These are phyloP conservation scores for Chelmon rostratus DNA, from an alignment of 2,797 vertebrate species.

Conservation along the genomic window DNA sequence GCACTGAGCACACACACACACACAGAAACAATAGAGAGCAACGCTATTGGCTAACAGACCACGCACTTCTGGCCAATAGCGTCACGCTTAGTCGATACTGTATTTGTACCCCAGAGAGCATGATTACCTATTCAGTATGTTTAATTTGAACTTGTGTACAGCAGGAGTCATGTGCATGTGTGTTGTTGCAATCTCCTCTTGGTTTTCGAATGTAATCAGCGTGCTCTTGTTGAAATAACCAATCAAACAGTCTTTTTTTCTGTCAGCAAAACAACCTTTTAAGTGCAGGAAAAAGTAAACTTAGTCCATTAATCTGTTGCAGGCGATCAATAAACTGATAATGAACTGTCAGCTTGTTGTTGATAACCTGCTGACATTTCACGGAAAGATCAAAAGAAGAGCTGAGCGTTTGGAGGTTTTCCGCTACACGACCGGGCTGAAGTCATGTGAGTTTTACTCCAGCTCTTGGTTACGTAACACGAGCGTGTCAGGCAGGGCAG, in stretches of 20 bases:
- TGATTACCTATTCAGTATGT: conserved; percentile 51
- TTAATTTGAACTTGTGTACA: conserved; percentile 61
- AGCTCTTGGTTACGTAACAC: conserved; percentile 65
- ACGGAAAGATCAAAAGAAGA: conserved; percentile 29
- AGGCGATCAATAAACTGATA: conserved; percentile 36
- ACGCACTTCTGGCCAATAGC: conserved; percentile 78
- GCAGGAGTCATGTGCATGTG: conserved; percentile 14
- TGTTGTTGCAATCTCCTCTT: conserved; percentile 20
- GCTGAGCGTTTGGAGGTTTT: conserved; percentile 25
- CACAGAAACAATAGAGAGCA: conserved; percentile 74
- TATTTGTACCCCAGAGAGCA: conserved; percentile 62
- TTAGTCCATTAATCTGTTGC: background rate
- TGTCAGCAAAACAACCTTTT: background rate
- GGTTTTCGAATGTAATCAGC: conserved; percentile 24
- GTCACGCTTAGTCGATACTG: conserved; percentile 36
- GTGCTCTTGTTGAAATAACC: conserved; percentile 26
- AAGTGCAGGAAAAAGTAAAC: conserved; percentile 9
- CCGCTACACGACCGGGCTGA: conserved; percentile 39
- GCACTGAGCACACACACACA: conserved; percentile 56
- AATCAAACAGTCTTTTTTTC: background rate
- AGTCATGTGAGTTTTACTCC: conserved; percentile 58
- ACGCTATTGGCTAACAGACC: conserved; percentile 75
- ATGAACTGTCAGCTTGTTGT: conserved; percentile 25
- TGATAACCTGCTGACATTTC: conserved; percentile 53
- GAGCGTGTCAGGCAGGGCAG: conserved; percentile 33